phyloP scores from a whole-genome alignment of 2,797 vertebrate genomes.

The Pelobates cultripes region DNA sequence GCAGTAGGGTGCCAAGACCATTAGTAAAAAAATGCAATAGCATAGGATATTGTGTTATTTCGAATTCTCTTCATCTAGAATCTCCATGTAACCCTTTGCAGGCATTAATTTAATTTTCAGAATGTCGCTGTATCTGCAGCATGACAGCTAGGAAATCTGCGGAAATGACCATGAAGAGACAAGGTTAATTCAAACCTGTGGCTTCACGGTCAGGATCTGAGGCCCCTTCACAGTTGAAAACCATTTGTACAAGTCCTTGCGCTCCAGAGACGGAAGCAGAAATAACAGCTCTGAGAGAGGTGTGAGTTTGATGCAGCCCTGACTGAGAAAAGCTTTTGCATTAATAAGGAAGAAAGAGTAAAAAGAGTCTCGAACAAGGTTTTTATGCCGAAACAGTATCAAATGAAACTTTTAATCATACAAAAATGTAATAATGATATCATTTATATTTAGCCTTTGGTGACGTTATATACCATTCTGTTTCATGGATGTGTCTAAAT shows the following conservation, averaged over 20 bases:
- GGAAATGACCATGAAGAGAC: background rate
- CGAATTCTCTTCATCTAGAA: background rate
- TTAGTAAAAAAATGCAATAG: slow-evolving; percentile 1
- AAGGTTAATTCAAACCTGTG: slow-evolving; percentile 6
- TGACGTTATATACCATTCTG: no score
- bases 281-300: background rate
- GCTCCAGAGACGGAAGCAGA: background rate
- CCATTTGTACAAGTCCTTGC: slow-evolving; percentile 7
- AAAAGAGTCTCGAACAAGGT: background rate
- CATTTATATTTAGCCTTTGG: no score
- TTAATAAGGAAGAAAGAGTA: background rate
- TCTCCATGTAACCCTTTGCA: background rate
- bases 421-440: background rate
- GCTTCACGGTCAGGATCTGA: background rate
- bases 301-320: background rate
- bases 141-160: background rate
- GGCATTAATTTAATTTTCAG: background rate
- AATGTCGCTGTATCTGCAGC: background rate
- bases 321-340: background rate
- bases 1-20: background rate
- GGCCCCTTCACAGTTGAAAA: slow-evolving; percentile 5
- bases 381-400: background rate
- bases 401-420: background rate
- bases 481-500: no score
- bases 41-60: background rate